Evolutionary conservation across 30 jellyfish, hydroid and myxozoan species (phyloP), one percentile per base, ranked within the genome.

Genomic region (Hydractinia symbiolongicarpus): DNA sequence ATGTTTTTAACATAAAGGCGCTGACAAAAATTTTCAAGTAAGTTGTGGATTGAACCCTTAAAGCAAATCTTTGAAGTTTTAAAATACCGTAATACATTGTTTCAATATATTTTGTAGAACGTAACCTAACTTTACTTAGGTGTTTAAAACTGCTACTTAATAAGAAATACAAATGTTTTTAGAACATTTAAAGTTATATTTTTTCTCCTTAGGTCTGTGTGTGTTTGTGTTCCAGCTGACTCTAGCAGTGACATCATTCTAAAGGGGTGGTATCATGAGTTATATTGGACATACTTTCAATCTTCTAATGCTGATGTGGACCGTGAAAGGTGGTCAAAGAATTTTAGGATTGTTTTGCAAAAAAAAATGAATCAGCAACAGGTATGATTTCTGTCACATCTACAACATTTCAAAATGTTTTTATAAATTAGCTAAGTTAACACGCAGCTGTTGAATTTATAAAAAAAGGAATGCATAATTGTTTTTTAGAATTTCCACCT

Each of bases 251-350:
- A 79, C 61, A 81, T 78, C 50, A 75, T 88, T 80, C 55, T 88
- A 15, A 66, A 44, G 64, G 66, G 72, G 6, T 88, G 96, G 96
- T 73, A 78, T 44, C 84, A 88, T 79, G 96, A 83, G 66, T 72
- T 89, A 17, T 83, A 88, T 44, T 73, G 86, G 76, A 61, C 76
- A 9, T 82, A 88, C 72, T 86, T 86, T 5, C 55, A 73, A 49
- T 55, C 83, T 56, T 77, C 83, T 76, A 52, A 82, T 50, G 94
- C 82, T 67, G 76, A 72, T 14, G 96, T 88, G 6, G 96, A 88
- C 66, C 72, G 72, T 53, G 96, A 83, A 9, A 73, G 96, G 51
- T 88, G 96, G 96, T 57, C 61, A 70, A 82, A 82, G 44, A 55
- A 81, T 5, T 82, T 82, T 14, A 53, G 16, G 81, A 88, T 88